Percentiles rank a stretch among this genome's conserved stretches.
These are phyloP conservation scores for Macrostomum cliftonense DNA, from an alignment of 2,888 invertebrate species.

Conservation along the genomic window DNA sequence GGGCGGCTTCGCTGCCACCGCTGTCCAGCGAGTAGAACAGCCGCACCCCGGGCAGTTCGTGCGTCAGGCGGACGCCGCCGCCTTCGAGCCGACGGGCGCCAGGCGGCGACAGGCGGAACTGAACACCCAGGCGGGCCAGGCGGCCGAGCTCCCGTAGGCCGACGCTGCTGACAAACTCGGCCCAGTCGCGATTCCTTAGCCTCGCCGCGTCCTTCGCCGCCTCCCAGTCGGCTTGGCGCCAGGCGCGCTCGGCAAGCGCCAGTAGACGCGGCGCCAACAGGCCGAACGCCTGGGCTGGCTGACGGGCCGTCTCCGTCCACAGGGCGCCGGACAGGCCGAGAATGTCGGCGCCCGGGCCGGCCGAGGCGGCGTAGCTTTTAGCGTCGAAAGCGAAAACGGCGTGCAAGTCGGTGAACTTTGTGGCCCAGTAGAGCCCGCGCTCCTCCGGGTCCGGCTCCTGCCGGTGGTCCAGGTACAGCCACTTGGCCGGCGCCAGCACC, in stretches of 20 bases:
- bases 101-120: slow-evolving; percentile 27
- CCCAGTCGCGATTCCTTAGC: slow-evolving; percentile 20
- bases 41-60: too few relatives aligned
- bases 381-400: too few relatives aligned
- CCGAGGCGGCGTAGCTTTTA: too few relatives aligned
- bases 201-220: slow-evolving; percentile 3
- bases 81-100: slow-evolving; percentile 16
- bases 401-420: slow-evolving; percentile 20
- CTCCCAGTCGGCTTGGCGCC: slow-evolving; percentile 13
- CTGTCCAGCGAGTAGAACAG: too few relatives aligned
- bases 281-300: slow-evolving; percentile 10
- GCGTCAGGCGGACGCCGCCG: too few relatives aligned
- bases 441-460: slow-evolving; percentile 26
- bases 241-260: slow-evolving; percentile 16
- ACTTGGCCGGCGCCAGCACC: slow-evolving; percentile 23
- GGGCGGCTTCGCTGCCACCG: too few relatives aligned
- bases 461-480: slow-evolving; percentile 26
- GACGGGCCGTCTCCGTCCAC: slow-evolving; percentile 15
- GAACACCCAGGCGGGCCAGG: slow-evolving; percentile 20
- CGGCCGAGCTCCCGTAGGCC: slow-evolving; percentile 23
- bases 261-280: slow-evolving; percentile 16
- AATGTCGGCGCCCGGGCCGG: not conserved
- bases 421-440: slow-evolving; percentile 30
- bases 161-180: slow-evolving; percentile 22
- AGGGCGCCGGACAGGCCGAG: slow-evolving; percentile 14